phyloP scores from a whole-genome alignment of 2,797 vertebrate genomes.

The Macroramphosus scolopax region DNA sequence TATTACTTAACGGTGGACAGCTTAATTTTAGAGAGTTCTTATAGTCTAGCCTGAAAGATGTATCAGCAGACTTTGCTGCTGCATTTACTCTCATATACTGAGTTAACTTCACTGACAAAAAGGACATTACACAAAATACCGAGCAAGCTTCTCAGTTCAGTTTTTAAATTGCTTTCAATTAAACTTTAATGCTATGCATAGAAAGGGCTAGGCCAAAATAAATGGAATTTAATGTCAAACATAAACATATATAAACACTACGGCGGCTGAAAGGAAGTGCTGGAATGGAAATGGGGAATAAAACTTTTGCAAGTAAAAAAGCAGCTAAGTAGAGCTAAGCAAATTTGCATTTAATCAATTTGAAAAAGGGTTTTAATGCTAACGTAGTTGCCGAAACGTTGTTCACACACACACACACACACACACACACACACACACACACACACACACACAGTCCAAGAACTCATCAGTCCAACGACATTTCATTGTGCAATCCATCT shows the following conservation, averaged over 20 bases:
- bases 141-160: conserved; percentile 4
- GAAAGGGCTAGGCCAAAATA: conserved; percentile 31
- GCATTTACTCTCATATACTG: conserved; percentile 30
- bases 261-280: conserved; percentile 13
- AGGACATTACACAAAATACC: conserved; percentile 27
- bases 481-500: conserved; percentile 80
- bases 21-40: conserved; percentile 62
- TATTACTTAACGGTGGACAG: conserved; percentile 40
- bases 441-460: conserved; percentile 36
- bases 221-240: conserved; percentile 47
- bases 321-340: conserved; percentile 57
- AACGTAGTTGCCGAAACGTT: conserved; percentile 58
- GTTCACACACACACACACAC: conserved; percentile 21
- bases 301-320: conserved; percentile 56
- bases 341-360: conserved; percentile 77
- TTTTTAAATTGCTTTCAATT: conserved; percentile 48
- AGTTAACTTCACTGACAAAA: conserved; percentile 14
- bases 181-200: conserved; percentile 20
- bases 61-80: conserved; percentile 36
- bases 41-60: conserved; percentile 58
- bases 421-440: conserved; percentile 15
- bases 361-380: conserved; percentile 73
- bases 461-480: conserved; percentile 71
- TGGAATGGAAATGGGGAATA: conserved; percentile 54
- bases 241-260: conserved; percentile 20